These are phyloP conservation scores for Lamproptera curius DNA, from an alignment of 2,888 invertebrate species.

Conservation along the genomic window DNA sequence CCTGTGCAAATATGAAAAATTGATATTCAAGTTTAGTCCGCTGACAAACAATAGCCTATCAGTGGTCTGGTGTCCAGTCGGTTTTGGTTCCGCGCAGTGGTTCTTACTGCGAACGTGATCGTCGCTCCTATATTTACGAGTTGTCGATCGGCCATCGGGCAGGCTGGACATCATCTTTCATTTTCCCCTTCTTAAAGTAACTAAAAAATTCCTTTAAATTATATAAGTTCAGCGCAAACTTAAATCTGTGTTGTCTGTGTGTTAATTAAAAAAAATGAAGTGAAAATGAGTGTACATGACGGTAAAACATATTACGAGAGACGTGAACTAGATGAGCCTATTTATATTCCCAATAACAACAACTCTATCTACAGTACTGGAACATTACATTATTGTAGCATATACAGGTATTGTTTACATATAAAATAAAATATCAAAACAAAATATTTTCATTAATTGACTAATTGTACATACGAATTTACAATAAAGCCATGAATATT, in stretches of 20 bases:
- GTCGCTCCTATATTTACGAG: constrained; percentile 63
- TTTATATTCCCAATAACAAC: constrained; percentile 63
- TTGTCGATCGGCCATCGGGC: constrained; percentile 54
- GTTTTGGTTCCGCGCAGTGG: constrained; percentile 38
- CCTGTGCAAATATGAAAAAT: constrained; percentile 40
- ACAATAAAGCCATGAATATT: too few species aligned
- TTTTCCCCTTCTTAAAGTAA: constrained; percentile 21
- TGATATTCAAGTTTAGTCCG: constrained; percentile 70
- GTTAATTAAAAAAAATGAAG: constrained; percentile 17
- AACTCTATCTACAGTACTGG: constrained; percentile 77
- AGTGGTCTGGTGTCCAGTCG: constrained; percentile 44
- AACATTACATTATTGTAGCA: constrained; percentile 77
- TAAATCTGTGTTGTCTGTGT: constrained; percentile 25
- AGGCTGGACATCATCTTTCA: constrained; percentile 37
- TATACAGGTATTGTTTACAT: constrained; percentile 59
- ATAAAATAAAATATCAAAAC: background rate
- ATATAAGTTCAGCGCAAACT: constrained; percentile 28
- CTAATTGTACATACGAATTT: too few species aligned
- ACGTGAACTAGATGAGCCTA: constrained; percentile 52
- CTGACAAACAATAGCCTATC: constrained; percentile 52
- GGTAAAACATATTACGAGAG: constrained; percentile 54
- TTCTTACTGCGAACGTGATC: constrained; percentile 66
- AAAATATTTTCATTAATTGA: too few species aligned
- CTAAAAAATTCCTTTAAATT: background rate
- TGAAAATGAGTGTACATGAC: constrained; percentile 64